Evolutionary conservation across 2,797 vertebrate genomes (phyloP), one percentile per base, ranked within the genome.

Genomic region (Oreochromis grahami): DNA sequence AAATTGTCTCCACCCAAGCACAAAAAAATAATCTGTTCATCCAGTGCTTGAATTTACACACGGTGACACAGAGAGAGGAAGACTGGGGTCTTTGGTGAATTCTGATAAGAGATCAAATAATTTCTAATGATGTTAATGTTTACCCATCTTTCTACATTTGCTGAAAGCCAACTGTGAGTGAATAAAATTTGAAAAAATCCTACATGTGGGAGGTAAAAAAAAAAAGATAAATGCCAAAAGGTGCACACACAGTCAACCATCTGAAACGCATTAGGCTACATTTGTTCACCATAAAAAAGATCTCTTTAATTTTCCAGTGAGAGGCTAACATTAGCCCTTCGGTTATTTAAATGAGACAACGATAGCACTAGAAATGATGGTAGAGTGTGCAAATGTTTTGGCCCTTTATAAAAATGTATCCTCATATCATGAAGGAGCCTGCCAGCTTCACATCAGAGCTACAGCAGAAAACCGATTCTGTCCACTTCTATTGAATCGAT

Each of bases 301-400:
- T 63, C 48, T 84, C 58, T 79, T 79, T 85, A 41, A 84, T 86
- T 72, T 29, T 36, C 82, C 38, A 78, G 78, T 14, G 17, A 79
- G 60, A 89, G 52, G 56, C 81, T 72, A 82, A 84, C 70, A 21
- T 50, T 10, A 58, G 78, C 78, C 29, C 79, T 78, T 83, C 80
- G 79, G 85, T 82, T 86, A 90, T 86, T 87, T 10, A 85, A 84
- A 89, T 56, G 15, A 87, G 50, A n/a, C 79, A 79, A 29, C 26
- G 68, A 86, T 79, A 17, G 83, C 74, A 76, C 32, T 21, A 50
- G 29, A 78, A 78, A n/a, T 41, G 50, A 79, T 72, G 78, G 56
- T 24, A 65, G 56, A 17, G 19, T 48, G 85, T 7, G n/a, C 55
- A 51, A 82, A 70, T 84, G 53, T 82, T 84, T 55, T 32, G 65